A percentile compares a stretch with the other conserved stretches of the same genome.
Evolutionary conservation across 2,797 vertebrate species (phyloP).

Genomic region (Gallinago nigripennis): DNA sequence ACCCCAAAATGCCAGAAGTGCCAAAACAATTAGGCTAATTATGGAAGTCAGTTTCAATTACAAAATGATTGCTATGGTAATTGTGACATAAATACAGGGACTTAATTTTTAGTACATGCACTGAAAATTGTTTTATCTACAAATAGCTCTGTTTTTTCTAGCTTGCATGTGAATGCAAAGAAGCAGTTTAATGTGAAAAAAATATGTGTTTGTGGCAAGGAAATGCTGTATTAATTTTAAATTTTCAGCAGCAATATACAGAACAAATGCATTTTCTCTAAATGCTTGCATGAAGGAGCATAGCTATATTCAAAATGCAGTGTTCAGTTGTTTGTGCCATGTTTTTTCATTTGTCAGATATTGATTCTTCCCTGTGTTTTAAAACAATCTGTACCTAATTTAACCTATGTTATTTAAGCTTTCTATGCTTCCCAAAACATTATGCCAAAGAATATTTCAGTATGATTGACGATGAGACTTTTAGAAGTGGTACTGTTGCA

Average conservation of each 20-base stretch:
- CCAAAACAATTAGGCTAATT: conserved; percentile 43
- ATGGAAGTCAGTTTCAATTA: conserved; percentile 23
- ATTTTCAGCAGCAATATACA: background rate
- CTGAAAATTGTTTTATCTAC: conserved; percentile 28
- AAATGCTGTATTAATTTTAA: background rate
- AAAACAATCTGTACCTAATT: conserved; percentile 53
- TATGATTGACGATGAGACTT: background rate
- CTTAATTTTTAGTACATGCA: conserved; percentile 31
- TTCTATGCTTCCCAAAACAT: conserved; percentile 24
- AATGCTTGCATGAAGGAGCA: background rate
- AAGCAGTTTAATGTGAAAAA: background rate
- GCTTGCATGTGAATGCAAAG: background rate
- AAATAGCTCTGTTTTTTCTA: conserved; percentile 33
- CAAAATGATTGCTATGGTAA: conserved; percentile 10
- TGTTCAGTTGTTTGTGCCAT: background rate
- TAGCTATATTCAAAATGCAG: background rate
- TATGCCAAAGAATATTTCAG: conserved; percentile 24
- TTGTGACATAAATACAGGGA: conserved; percentile 28
- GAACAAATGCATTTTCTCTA: background rate
- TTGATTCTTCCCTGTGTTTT: conserved; percentile 7
- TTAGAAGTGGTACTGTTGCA: background rate
- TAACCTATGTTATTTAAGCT: conserved; percentile 37
- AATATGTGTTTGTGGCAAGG: background rate
- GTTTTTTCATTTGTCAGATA: conserved; percentile 31
- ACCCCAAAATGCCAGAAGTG: background rate